A percentile compares a stretch with the other conserved stretches of the same genome.
phyloP scores from a whole-genome alignment of 2,113 vertebrate species.

The Noturus placidus region DNA sequence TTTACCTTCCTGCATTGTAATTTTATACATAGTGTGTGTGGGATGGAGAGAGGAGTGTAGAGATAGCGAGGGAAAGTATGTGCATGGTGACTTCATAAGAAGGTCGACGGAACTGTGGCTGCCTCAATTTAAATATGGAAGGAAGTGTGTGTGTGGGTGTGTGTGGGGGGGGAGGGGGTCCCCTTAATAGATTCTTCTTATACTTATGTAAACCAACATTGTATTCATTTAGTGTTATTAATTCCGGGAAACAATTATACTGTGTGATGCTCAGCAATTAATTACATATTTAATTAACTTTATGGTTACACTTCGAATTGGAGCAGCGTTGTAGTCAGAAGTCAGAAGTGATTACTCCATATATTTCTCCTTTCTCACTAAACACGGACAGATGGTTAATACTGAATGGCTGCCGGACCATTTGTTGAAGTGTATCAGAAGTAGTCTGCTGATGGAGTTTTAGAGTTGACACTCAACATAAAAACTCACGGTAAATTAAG shows the following conservation, averaged over 20 bases:
- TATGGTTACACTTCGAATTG: neutral
- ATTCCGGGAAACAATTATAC: neutral
- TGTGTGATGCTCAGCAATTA: neutral
- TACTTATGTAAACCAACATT: neutral
- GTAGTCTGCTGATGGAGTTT: neutral
- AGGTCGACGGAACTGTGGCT: neutral
- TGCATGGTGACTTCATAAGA: neutral
- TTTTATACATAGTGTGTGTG: conserved; percentile 10
- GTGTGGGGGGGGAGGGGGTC: neutral
- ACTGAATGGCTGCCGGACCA: neutral
- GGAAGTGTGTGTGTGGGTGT: neutral
- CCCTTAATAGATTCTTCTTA: neutral
- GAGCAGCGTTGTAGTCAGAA: neutral
- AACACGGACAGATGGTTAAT: neutral
- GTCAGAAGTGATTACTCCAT: neutral
- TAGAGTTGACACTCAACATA: neutral
- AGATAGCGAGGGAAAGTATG: neutral
- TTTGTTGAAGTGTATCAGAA: neutral
- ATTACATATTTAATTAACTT: neutral
- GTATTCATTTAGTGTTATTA: neutral
- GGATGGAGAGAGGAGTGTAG: neutral
- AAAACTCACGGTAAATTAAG: neutral
- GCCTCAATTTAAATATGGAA: conserved; percentile 21
- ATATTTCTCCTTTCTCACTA: neutral
- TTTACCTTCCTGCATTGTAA: conserved; percentile 11